phyloP scores from a whole-genome alignment of 64 coral and sea anemone genomes.

The Actinia equina region DNA sequence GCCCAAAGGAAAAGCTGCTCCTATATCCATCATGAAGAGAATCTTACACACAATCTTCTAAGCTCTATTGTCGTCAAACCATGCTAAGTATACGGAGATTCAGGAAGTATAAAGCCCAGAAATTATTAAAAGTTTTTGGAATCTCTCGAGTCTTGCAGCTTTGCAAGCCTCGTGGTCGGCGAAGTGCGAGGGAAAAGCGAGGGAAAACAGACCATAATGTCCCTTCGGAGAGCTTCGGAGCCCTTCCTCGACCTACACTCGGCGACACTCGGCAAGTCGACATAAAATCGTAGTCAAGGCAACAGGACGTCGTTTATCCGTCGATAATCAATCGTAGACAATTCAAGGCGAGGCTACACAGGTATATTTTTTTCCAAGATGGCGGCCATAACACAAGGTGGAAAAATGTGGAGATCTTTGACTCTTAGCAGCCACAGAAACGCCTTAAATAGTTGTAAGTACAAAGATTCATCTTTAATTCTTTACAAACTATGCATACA shows the following conservation, averaged over 20 bases:
- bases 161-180: slow-evolving; percentile 11
- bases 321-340: slow-evolving; percentile 4
- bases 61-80: not conserved
- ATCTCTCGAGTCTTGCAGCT: not conserved
- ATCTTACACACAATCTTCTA: not conserved
- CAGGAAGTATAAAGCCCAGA: not conserved
- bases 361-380: slow-evolving; percentile 34
- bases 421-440: slow-evolving; percentile 25
- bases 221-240: not conserved
- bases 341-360: slow-evolving; percentile 56
- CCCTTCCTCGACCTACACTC: not conserved
- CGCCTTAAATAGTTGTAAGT: slow-evolving; percentile 30
- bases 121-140: not conserved
- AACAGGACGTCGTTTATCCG: not conserved
- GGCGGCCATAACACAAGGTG: slow-evolving; percentile 52
- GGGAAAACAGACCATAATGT: slow-evolving; percentile 7
- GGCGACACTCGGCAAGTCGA: not conserved
- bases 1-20: slow-evolving; percentile 75
- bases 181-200: not conserved
- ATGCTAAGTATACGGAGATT: not conserved
- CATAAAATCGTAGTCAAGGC: not conserved
- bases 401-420: slow-evolving; percentile 60
- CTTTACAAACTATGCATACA: not conserved
- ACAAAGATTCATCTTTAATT: not conserved
- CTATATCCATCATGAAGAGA: slow-evolving; percentile 58